phyloP scores from a whole-genome alignment of 2,888 invertebrate species.

The Metalampra italica region DNA sequence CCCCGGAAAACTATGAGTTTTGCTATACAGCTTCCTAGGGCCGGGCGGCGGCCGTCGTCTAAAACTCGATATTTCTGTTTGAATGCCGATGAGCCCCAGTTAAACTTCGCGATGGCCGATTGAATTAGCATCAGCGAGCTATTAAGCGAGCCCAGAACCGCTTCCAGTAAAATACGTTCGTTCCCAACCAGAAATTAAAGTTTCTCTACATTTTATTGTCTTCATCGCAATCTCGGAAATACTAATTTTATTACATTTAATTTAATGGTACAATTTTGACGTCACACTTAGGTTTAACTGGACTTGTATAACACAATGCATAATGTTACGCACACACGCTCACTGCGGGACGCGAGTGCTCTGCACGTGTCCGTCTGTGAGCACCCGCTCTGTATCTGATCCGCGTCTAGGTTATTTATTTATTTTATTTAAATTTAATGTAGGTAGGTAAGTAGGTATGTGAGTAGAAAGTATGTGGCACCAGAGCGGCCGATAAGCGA shows the following conservation, averaged over 20 bases:
- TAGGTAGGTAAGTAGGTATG: background rate
- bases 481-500: constrained; percentile 46
- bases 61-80: constrained; percentile 38
- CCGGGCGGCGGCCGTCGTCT: too few relatives aligned
- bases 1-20: too few relatives aligned
- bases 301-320: too few relatives aligned
- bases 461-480: constrained; percentile 15
- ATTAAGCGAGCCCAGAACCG: constrained; percentile 42
- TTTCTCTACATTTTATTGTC: constrained; percentile 16
- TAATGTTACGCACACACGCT: too few relatives aligned
- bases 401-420: too few relatives aligned
- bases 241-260: background rate
- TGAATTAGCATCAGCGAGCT: constrained; percentile 64
- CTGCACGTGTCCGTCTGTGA: too few relatives aligned
- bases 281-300: too few relatives aligned
- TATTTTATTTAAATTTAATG: too few relatives aligned
- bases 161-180: constrained; percentile 47
- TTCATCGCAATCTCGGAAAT: background rate
- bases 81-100: constrained; percentile 50
- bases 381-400: too few relatives aligned
- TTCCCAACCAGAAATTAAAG: constrained; percentile 30
- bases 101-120: constrained; percentile 61
- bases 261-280: too few relatives aligned
- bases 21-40: too few relatives aligned
- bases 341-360: too few relatives aligned